Base-by-base conservation (phyloP, 2,113 vertebrate genomes). In the Fregata magnificens region DNA sequence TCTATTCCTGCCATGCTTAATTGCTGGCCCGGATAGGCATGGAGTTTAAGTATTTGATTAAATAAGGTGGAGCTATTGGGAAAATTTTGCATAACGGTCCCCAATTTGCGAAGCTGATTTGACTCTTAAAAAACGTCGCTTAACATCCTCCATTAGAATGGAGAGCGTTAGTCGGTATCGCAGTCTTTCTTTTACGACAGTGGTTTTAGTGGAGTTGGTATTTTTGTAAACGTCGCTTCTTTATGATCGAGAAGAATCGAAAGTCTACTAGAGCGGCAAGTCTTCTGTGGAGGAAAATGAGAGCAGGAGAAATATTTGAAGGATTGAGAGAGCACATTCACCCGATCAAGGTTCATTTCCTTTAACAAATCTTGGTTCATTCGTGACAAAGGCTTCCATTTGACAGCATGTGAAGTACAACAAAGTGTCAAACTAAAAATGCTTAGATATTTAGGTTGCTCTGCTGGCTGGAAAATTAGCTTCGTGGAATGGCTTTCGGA, bases 141-240 rank as follows among this genome's bases (percentile, higher is more conserved):
- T 29, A 13, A 3, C 4, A 1, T 49, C 34, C 50, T 13, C 14
- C 22, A 0, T 21, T 9, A 7, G 58, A 67, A 40, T 2, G 17
- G 52, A 20, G 1, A 16, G 50, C 49, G 7, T 55, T 12, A 4
- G 34, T 31, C 47, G 16, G 42, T 3, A 2, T 6, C 1, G 3
- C 24, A 1, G 45, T 3, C 15, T 26, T 55, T 15, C 32, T 50
- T 52, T 77, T 7, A 9, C 45, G 18, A 3, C 45, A 6, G 34
- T 2, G 1, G 36, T 50, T 85, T 82, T 5, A 14, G 31, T 4
- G 21, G 83, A 15, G 56, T 6, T 29, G 83, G 42, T 50, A 9
- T 66, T 88, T 84, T 62, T 65, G 58, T 36, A 11, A 58, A 22
- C 8, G 1, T 31, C 45, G 1, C 8, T 52, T 49, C 40, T 24